Evolutionary conservation across 64 coral and sea anemone species (phyloP), one percentile per base, ranked within the genome.

Genomic region (Montipora cactus): DNA sequence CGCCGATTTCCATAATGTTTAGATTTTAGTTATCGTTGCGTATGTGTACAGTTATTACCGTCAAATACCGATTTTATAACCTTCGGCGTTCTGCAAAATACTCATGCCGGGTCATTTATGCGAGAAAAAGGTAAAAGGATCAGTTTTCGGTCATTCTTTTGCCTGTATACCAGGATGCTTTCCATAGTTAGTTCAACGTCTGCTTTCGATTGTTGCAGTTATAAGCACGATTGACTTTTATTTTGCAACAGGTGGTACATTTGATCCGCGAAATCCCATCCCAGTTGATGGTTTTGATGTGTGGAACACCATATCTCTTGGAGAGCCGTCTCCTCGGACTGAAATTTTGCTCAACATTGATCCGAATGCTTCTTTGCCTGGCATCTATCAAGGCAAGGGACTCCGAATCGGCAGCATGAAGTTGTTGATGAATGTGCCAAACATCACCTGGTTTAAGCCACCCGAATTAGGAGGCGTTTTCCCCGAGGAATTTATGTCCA

Each of bases 261-360:
- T 28, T 75, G 73, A 91, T 55, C 49, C 83, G 7, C 75, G 81
- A 71, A 59, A 82, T 48, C 90, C 90, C 44, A 84, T 52, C 16
- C 93, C 89, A 5, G 16, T 98, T 64, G 96, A 98, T 73, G 96
- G 96, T 21, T 81, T 92, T 70, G 77, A 95, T 52, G 75, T 95
- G 28, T 98, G 96, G 96, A 79, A 89, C 3, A 95, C 92, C 25
- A 89, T 98, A 78, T 80, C 75, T 6, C 8, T 28, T 12, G 92
- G 90, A 6, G 74, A 91, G 4, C 57, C 89, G 16, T 98, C 96
- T 5, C 96, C 96, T 22, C 87, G 96, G 55, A 91, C 57, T 84
- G 96, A 98, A 64, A 92, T 95, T 51, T 79, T 98, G 15, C 93
- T 92, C 49, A 98, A 98, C 66, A 95, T 98, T 49, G 96, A 98